Evolutionary conservation across 2,797 vertebrate genomes (phyloP).

Genomic region (Podarcis lilfordi): DNA sequence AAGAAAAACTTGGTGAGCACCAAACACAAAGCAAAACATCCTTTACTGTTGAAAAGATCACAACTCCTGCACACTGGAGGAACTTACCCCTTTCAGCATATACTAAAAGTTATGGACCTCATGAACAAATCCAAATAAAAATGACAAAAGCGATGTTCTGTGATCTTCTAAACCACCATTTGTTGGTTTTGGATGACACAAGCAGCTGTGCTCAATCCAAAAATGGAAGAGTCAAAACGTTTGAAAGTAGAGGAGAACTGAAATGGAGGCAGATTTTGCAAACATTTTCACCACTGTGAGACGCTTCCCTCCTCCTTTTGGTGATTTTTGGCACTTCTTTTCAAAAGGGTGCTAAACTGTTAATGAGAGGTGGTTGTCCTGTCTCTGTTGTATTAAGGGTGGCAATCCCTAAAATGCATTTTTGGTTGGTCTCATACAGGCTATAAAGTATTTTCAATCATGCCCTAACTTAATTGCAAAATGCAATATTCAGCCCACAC

Average conservation of each 20-base stretch:
- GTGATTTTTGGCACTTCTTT: too few relatives aligned
- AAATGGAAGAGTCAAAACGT: not conserved
- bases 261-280: not conserved
- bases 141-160: not conserved
- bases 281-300: not conserved
- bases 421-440: not conserved
- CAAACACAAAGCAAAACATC: not conserved
- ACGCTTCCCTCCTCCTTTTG: too few relatives aligned
- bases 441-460: not conserved
- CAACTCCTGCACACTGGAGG: not conserved
- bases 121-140: not conserved
- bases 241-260: not conserved
- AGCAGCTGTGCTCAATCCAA: not conserved
- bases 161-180: too few relatives aligned
- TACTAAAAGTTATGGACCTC: not conserved
- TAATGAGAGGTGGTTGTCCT: not conserved
- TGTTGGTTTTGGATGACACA: too few relatives aligned
- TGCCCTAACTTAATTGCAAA: not conserved
- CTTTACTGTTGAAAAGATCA: not conserved
- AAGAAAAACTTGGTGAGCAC: not conserved
- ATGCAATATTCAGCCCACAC: not conserved
- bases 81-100: not conserved
- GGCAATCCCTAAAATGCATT: not conserved
- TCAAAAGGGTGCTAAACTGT: too few relatives aligned
- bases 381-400: not conserved